Evolutionary conservation across 2,113 vertebrate species (phyloP).

Genomic region (Erinaceus europaeus): DNA sequence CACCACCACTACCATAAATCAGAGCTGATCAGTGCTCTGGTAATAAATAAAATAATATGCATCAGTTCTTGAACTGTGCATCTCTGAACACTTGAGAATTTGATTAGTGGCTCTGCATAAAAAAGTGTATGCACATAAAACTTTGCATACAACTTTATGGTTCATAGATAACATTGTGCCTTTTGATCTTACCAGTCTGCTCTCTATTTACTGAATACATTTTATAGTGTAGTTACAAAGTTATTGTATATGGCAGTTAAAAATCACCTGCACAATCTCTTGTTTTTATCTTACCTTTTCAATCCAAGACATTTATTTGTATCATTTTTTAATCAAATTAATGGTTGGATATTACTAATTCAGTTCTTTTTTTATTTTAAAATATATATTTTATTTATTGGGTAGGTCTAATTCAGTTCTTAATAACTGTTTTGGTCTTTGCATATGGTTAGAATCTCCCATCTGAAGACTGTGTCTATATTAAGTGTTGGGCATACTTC

Average conservation of each 20-base stretch:
- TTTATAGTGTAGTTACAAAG: not conserved
- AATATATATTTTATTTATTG: no score
- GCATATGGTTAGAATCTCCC: no score
- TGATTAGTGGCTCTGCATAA: not conserved
- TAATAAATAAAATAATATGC: not conserved
- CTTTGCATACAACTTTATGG: not conserved
- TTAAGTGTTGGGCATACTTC: not conserved
- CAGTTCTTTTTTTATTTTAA: not conserved
- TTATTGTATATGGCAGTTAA: not conserved
- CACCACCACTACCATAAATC: no score
- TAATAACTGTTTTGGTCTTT: not conserved
- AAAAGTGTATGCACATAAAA: not conserved
- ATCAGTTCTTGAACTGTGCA: not conserved
- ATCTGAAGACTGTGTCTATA: not conserved
- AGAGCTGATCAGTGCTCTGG: no score
- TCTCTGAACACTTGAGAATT: slow-evolving; percentile 7
- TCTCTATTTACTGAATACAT: not conserved
- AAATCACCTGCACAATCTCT: not conserved
- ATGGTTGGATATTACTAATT: not conserved
- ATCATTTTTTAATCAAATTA: slow-evolving; percentile 12
- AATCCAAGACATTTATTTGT: not conserved
- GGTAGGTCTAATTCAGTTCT: no score
- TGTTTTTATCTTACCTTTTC: not conserved
- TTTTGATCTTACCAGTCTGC: not conserved
- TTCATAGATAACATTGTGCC: not conserved